Conservation (phyloP, 35 echinoderm and acorn worm genomes). For the Heliocidaris tuberculata region DNA sequence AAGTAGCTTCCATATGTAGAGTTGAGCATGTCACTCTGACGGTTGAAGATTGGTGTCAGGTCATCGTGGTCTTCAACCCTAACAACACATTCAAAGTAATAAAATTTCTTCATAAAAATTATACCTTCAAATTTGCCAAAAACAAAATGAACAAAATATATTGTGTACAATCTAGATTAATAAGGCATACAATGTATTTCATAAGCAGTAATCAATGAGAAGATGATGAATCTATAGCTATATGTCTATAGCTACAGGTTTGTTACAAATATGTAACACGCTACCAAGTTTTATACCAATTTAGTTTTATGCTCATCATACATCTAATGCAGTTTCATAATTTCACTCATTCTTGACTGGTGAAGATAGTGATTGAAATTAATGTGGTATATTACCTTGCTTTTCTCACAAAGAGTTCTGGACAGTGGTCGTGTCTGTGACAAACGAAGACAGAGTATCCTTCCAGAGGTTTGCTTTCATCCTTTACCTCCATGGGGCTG, state of each 20-base stretch:
- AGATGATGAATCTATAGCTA: no score
- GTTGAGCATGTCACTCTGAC: conserved; percentile 98
- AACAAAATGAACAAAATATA: not conserved
- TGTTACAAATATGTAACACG: no score
- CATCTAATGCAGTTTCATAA: not conserved
- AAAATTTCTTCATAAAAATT: not conserved
- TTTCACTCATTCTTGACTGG: not conserved
- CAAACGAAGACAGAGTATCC: conserved; percentile 73
- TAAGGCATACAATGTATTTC: not conserved
- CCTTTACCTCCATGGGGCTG: conserved; percentile 55
- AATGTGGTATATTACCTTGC: conserved; percentile 67
- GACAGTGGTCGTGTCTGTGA: conserved; percentile 81
- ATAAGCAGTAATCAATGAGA: no score
- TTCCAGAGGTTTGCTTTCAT: conserved; percentile 61
- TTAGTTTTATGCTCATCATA: not conserved
- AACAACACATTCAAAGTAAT: not conserved
- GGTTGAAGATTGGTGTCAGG: conserved; percentile 96
- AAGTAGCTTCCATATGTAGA: conserved; percentile 91
- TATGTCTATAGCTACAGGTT: no score
- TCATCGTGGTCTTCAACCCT: conserved; percentile 99
- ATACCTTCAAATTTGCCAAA: not conserved
- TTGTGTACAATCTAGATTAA: not conserved
- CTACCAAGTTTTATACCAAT: no score
- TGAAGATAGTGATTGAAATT: not conserved
- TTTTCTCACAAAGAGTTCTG: conserved; percentile 95